phyloP scores from a whole-genome alignment of 2,888 invertebrate genomes.

The Mythimna albipuncta region DNA sequence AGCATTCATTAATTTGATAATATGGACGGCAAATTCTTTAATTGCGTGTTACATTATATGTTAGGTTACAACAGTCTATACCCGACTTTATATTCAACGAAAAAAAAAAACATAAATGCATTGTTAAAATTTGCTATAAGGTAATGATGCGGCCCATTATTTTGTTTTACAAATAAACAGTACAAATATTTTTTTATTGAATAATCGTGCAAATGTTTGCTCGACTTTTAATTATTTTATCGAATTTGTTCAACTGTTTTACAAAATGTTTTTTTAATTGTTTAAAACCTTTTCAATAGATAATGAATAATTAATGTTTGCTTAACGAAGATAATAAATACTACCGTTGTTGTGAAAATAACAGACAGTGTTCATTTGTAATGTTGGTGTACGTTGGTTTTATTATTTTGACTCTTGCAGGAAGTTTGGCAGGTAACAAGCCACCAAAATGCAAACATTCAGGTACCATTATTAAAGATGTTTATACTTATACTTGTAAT shows the following conservation, averaged over 20 bases:
- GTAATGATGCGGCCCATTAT: constrained; percentile 5
- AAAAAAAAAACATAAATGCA: neutral
- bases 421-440: neutral
- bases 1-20: no score
- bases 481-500: no score
- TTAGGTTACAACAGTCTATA: no score
- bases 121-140: constrained; percentile 22
- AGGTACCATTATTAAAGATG: constrained; percentile 2
- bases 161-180: constrained; percentile 30
- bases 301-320: constrained; percentile 17
- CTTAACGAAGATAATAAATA: constrained; percentile 40
- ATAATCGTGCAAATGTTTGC: constrained; percentile 32
- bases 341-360: neutral
- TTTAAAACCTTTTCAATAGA: constrained; percentile 41
- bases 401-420: constrained; percentile 36
- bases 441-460: neutral
- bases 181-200: constrained; percentile 32
- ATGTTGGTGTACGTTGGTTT: constrained; percentile 48
- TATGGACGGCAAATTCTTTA: no score
- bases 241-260: constrained; percentile 44
- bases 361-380: constrained; percentile 12
- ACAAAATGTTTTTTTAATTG: constrained; percentile 34
- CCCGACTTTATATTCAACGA: neutral
- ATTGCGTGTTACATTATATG: no score
- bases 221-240: constrained; percentile 29